phyloP scores from a whole-genome alignment of 2,797 vertebrate species.

The Danio kyathit region DNA sequence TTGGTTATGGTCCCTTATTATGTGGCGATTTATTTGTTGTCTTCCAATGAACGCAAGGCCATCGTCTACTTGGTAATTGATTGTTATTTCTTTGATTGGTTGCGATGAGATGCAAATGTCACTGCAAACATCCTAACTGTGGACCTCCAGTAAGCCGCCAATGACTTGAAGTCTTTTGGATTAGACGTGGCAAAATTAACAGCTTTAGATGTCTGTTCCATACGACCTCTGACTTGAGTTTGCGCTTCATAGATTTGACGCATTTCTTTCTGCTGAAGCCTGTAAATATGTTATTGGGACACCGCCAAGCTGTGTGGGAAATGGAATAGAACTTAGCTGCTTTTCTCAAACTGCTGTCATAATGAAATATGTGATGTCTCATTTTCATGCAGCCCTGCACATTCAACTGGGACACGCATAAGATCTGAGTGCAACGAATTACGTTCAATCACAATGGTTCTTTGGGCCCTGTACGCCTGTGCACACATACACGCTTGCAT shows the following conservation, averaged over 20 bases:
- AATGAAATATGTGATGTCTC: slow-evolving; percentile 48
- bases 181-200: slow-evolving; percentile 41
- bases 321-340: slow-evolving; percentile 57
- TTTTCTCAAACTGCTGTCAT: slow-evolving; percentile 42
- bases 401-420: slow-evolving; percentile 19
- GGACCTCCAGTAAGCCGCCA: background rate
- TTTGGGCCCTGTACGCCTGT: slow-evolving; percentile 39
- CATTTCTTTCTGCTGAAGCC: slow-evolving; percentile 73
- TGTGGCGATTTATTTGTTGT: background rate
- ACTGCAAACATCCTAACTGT: background rate
- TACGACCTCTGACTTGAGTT: slow-evolving; percentile 48
- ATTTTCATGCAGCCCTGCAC: slow-evolving; percentile 38
- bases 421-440: slow-evolving; percentile 10
- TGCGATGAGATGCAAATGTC: slow-evolving; percentile 5
- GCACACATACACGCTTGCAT: slow-evolving; percentile 19
- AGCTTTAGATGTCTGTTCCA: slow-evolving; percentile 32
- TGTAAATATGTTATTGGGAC: slow-evolving; percentile 64
- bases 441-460: slow-evolving; percentile 27
- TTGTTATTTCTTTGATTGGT: background rate
- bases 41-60: background rate
- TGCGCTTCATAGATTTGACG: slow-evolving; percentile 65
- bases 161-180: background rate
- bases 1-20: slow-evolving; percentile 21
- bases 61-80: slow-evolving; percentile 36
- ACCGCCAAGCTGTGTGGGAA: slow-evolving; percentile 65